Percentiles rank a stretch among this genome's conserved stretches.
phyloP scores from a whole-genome alignment of 2,113 vertebrate genomes.

The Laticauda laticaudata region DNA sequence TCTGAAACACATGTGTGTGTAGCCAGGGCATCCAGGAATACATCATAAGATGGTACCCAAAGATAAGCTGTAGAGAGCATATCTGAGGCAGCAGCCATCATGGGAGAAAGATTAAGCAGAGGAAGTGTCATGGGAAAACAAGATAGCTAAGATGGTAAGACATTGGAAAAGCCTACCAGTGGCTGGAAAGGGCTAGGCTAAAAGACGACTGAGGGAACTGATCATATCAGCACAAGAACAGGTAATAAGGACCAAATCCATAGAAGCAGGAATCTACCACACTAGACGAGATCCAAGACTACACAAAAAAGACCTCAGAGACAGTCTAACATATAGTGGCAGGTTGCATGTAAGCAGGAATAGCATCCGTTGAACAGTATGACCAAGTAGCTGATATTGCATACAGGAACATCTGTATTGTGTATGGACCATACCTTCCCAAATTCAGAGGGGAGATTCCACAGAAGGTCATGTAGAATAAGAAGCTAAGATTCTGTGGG shows the following conservation, averaged over 20 bases:
- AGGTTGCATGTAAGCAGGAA: not conserved
- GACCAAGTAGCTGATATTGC: not conserved
- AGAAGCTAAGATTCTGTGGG: not conserved
- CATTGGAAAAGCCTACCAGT: not conserved
- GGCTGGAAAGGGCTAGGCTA: not conserved
- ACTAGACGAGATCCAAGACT: too few species aligned
- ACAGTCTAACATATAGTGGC: too few species aligned
- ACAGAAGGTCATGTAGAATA: not conserved
- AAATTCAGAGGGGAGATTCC: not conserved
- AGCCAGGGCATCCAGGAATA: not conserved
- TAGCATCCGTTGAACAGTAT: not conserved
- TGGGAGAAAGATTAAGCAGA: not conserved
- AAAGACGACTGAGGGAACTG: too few species aligned
- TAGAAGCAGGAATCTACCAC: too few species aligned
- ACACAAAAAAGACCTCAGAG: too few species aligned
- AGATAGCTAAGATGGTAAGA: not conserved
- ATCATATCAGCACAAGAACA: too few species aligned
- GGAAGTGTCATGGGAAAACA: not conserved
- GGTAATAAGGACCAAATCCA: too few species aligned
- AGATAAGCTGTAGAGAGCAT: not conserved
- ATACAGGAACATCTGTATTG: not conserved
- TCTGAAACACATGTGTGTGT: not conserved
- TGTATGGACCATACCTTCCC: not conserved
- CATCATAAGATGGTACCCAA: not conserved
- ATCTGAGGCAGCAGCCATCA: not conserved